Percentiles rank a stretch among this genome's conserved stretches.
Evolutionary conservation across 2,888 invertebrate genomes (phyloP).

Genomic region (Pollenia labialis): DNA sequence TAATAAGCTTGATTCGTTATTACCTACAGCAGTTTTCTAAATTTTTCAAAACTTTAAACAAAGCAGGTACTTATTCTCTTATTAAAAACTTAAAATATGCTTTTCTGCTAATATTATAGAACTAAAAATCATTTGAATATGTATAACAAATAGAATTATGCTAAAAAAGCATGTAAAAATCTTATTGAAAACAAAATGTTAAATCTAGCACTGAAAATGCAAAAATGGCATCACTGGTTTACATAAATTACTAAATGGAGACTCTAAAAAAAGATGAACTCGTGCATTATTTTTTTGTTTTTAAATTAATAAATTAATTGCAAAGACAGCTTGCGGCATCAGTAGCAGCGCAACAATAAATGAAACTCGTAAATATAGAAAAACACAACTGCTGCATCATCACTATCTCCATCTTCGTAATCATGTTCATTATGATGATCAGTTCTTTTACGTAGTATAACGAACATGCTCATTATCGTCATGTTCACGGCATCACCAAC

Average conservation of each 20-base stretch:
- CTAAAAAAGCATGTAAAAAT: too few relatives aligned
- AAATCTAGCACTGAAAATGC: too few relatives aligned
- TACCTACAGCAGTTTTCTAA: too few relatives aligned
- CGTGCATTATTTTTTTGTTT: conserved; percentile 67
- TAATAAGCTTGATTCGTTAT: too few relatives aligned
- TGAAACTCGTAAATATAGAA: conserved; percentile 27
- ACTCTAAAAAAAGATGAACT: conserved; percentile 64
- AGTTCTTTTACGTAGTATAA: conserved; percentile 20
- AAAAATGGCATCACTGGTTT: too few relatives aligned
- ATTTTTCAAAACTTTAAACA: too few relatives aligned
- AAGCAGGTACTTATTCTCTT: too few relatives aligned
- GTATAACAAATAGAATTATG: too few relatives aligned
- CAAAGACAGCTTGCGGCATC: conserved; percentile 54
- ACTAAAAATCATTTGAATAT: too few relatives aligned
- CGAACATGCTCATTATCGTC: conserved; percentile 41
- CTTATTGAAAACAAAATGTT: too few relatives aligned
- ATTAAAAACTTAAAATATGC: too few relatives aligned
- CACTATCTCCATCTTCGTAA: conserved; percentile 33
- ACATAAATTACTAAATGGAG: conserved; percentile 22
- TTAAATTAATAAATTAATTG: conserved; percentile 73
- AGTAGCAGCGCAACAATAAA: conserved; percentile 49
- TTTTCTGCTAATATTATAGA: too few relatives aligned
- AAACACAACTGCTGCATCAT: conserved; percentile 60
- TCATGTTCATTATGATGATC: conserved; percentile 25
- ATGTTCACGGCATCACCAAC: conserved; percentile 33